Conservation (phyloP, 1,140 invertebrate genomes). For the Microplitis demolitor region DNA sequence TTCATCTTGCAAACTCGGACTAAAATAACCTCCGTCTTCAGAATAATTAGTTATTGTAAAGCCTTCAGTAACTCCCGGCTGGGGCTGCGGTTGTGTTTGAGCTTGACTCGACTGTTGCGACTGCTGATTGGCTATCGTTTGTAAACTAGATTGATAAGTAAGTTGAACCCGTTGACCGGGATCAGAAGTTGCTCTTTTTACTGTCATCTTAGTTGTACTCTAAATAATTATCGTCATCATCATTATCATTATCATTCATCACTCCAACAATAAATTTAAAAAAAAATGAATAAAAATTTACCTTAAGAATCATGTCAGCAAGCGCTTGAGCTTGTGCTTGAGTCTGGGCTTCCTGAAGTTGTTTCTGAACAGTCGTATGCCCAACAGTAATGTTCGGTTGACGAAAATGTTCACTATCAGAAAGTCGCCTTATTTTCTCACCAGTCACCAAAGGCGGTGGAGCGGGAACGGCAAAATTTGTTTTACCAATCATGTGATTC, state of each 20-base stretch:
- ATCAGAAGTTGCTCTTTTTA: conserved; percentile 71
- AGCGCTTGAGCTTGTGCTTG: conserved; percentile 62
- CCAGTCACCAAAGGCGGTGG: conserved; percentile 60
- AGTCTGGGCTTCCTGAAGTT: conserved; percentile 64
- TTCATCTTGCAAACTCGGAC: conserved; percentile 75
- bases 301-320: conserved; percentile 59
- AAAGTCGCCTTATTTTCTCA: conserved; percentile 67
- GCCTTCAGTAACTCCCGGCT: conserved; percentile 63
- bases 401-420: conserved; percentile 69
- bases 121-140: conserved; percentile 52
- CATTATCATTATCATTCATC: neutral
- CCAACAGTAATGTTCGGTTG: conserved; percentile 63
- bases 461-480: conserved; percentile 68
- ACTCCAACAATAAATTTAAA: neutral
- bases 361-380: conserved; percentile 55
- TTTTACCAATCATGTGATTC: conserved; percentile 57
- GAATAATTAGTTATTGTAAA: conserved; percentile 69
- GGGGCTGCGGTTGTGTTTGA: conserved; percentile 61
- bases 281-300: conserved; percentile 24
- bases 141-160: conserved; percentile 50
- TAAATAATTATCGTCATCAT: conserved; percentile 19
- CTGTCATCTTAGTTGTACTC: conserved; percentile 72
- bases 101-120: conserved; percentile 43
- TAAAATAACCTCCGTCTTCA: conserved; percentile 73
- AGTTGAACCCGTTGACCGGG: conserved; percentile 65